Evolutionary conservation across 1,140 invertebrate genomes (phyloP), one percentile per base, ranked within the genome.

Genomic region (Lepidotrigona ventralis): DNA sequence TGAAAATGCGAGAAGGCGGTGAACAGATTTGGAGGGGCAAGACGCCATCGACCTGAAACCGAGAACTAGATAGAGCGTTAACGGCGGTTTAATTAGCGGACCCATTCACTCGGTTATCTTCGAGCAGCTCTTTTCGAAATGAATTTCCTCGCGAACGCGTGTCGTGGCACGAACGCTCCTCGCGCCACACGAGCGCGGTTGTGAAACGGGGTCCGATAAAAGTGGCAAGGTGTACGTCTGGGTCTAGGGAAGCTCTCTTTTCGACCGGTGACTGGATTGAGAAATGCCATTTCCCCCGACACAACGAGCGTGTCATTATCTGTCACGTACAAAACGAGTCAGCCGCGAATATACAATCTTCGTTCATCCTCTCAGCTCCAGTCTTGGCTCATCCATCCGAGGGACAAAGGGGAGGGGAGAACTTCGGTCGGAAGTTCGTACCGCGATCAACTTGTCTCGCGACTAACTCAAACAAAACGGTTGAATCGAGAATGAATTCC

Each of bases 231-330:
- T 21, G 15, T 9, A 54, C 51, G 51, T 66, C 72, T 76, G 4
- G 33, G 58, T 26, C 69, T 46, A 8, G 54, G 53, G 74, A 63
- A 68, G 33, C 66, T 78, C 72, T 51, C 79, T 58, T 76, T 87
- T 70, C 63, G 46, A 23, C 60, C 39, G 29, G 39, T 58, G 64
- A 79, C 63, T n/a, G 73, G 80, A 69, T 73, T 53, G 53, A 79
- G 87, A 89, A 89, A 89, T 79, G 85, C 88, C 79, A 86, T 89
- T 89, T 89, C 76, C 81, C 39, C 29, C 53, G 71, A 69, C 60
- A 89, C 85, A 89, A 89, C 85, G 73, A 79, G 72, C 85, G 79
- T 68, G 68, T 86, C 88, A 86, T 89, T 86, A 86, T 85, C 71
- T 33, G 74, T 76, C 69, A 74, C 72, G 79, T 72, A 84, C 71